Evolutionary conservation across 1,140 invertebrate genomes (phyloP), one percentile per base, ranked within the genome.

Genomic region (Drosophila grimshawi): DNA sequence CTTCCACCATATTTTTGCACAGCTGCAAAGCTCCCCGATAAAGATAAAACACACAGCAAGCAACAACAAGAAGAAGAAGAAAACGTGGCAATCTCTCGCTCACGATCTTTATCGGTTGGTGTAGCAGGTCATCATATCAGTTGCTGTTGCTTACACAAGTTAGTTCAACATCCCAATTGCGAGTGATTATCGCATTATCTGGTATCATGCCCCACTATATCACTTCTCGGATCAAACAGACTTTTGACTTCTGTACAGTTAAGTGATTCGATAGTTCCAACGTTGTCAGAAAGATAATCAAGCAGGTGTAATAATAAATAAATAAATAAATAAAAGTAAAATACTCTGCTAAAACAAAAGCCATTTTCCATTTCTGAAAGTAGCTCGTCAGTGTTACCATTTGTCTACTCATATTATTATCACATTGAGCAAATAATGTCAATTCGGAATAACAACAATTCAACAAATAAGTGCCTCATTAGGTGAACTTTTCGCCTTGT

Each of bases 401-500:
- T 19, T 19, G 19, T 19, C 19, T n/a, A 35, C 32, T 35, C 37
- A 11, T 29, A 56, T 56, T 48, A 48, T 48, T 56, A 56, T 43
- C 56, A 59, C 27, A 59, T 59, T 59, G 56, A 6, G 27, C 37
- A 45, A 59, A 59, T 59, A 59, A 59, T 59, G 30, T 5, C 10
- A 43, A 52, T 65, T 51, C 11, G 29, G 11, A 37, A 53, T 2
- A 62, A 27, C 5, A 60, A 30, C 32, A 69, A 62, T 41, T 37
- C 19, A 49, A 51, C 65, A 62, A 45, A 57, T 56, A 57, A 75
- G 70, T 57, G 57, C 37, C 46, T 63, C 66, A 70, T 75, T 75
- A 69, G 35, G 65, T 29, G 41, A 53, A 57, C 48, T 71, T 82
- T 66, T 80, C 74, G 71, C 59, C 70, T 74, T 76, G 65, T 62